Evolutionary conservation across 2,797 vertebrate species (phyloP), one percentile per base, ranked within the genome.

Genomic region (Ceyx erithaca): DNA sequence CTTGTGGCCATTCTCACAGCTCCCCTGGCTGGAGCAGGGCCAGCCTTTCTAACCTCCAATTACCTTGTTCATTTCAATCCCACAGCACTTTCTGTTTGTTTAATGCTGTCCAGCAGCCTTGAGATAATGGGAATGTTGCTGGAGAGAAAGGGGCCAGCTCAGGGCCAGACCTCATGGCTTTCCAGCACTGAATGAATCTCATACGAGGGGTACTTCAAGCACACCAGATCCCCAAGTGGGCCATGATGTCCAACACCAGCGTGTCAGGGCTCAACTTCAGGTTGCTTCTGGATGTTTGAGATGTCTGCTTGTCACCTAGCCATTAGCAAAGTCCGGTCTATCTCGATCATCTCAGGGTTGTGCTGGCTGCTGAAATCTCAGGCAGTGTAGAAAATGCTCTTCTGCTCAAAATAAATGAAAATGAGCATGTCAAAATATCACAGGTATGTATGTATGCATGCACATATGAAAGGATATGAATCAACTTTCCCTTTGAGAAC

Each of bases 141-240:
- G 41, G 80, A 83, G 63, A 89, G 67, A 89, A 35, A 0, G 4
- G 10, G 33, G 43, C 30, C 62, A 37, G 20, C 15, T 48, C 6
- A 6, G 40, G 30, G 7, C 21, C 1, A 2, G 41, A 40, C 30
- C 48, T 57, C 1, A 0, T 2, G 0, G 19, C 21, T 87, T 40
- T 51, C 19, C 22, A 59, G n/a, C 2, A 3, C 26, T 13, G 41
- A 77, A 63, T 1, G 13, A 8, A 43, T 68, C 6, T 1, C 51
- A 61, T 19, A 13, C 19, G 28, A 25, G 8, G 14, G 19, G 11
- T 57, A 31, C 9, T 68, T n/a, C 37, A 43, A 30, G n/a, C 16
- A 30, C 1, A 0, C 18, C 3, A 6, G 13, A 10, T 64, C 20
- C 48, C 8, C 59, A 46, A 17, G 14, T n/a, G 17, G 11, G 4